A percentile compares a stretch with the other conserved stretches of the same genome.
These are phyloP conservation scores for Eristalis intricaria DNA, from an alignment of 2,888 invertebrate genomes.

Conservation along the genomic window DNA sequence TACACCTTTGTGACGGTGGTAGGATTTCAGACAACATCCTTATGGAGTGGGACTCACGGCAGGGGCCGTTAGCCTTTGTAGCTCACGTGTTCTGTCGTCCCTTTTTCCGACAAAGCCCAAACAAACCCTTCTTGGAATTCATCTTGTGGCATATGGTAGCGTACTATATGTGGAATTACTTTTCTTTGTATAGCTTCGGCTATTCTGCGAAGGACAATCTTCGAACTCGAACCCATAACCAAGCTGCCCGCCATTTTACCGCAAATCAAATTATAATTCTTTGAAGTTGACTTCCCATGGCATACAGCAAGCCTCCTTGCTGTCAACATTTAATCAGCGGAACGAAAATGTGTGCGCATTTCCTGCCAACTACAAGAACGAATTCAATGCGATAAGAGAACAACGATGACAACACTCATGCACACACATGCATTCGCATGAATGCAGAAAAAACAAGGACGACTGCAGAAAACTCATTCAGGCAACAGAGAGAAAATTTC, in stretches of 20 bases:
- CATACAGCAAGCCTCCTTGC: neutral
- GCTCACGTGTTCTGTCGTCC: too few species aligned
- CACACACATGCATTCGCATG: neutral
- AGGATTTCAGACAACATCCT: too few species aligned
- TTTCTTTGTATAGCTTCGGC: too few species aligned
- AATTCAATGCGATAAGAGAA: neutral
- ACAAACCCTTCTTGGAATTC: too few species aligned
- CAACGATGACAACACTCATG: conserved; percentile 6
- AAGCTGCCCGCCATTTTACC: neutral
- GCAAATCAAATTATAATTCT: neutral
- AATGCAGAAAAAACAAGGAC: conserved; percentile 11
- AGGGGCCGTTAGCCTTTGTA: too few species aligned
- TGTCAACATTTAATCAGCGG: neutral
- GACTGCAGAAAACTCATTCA: conserved; percentile 48
- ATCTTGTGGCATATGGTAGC: too few species aligned
- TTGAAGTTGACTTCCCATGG: neutral
- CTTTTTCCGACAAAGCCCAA: too few species aligned
- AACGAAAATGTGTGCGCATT: conserved; percentile 21
- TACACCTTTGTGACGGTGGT: too few species aligned
- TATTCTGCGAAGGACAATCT: too few species aligned
- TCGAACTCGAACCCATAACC: too few species aligned
- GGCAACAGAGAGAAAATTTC: conserved; percentile 48
- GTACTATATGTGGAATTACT: too few species aligned
- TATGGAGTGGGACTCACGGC: too few species aligned
- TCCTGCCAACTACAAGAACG: conserved; percentile 7